Base-by-base conservation (phyloP, 2,797 vertebrate species). In the Schizothorax lantsangensis region DNA sequence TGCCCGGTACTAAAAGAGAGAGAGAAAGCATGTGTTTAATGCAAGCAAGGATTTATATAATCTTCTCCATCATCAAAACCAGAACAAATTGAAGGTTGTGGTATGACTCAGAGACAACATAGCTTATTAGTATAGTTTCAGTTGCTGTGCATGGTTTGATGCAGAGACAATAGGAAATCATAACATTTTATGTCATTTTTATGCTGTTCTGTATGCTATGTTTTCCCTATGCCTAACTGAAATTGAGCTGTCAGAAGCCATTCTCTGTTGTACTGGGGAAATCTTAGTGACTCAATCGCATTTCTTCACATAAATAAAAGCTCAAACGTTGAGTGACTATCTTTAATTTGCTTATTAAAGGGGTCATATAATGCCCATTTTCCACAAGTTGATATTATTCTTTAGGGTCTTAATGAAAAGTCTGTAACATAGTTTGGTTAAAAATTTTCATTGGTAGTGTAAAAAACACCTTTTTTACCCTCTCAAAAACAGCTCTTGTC, bases 1-100 rank as follows among this genome's bases (percentile, higher is more conserved):
- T 2, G 90, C 68, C 0, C 95, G 95, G 87, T 96, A 97, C 97
- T 98, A 94, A 10, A 2, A 81, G 38, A 73, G 9, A 30, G 36
- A 79, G 88, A 47, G 4, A 84, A n/a, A 87, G 40, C 3, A 30
- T 80, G 80, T 43, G 23, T 6, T 47, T 26, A n/a, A 12, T 40
- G 33, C 2, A 36, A 74, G 72, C 0, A 43, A 64, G 52, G n/a
- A 26, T 83, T 71, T 38, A 82, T 52, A 71, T 23, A 83, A 40
- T 52, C 15, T 73, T 26, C 40, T 74, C 26, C 12, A 33, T 54
- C 45, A 52, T 68, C 73, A 84, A 57, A 83, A 59, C n/a, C 38
- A 19, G 36, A 59, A 73, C 69, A 74, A 69, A 78, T 30, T 78
- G 12, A 69, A 52, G 23, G 23, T 68, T 47, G 59, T n/a, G 17